Conservation (phyloP, 2,797 vertebrate species). For the Synaphobranchus kaupii region DNA sequence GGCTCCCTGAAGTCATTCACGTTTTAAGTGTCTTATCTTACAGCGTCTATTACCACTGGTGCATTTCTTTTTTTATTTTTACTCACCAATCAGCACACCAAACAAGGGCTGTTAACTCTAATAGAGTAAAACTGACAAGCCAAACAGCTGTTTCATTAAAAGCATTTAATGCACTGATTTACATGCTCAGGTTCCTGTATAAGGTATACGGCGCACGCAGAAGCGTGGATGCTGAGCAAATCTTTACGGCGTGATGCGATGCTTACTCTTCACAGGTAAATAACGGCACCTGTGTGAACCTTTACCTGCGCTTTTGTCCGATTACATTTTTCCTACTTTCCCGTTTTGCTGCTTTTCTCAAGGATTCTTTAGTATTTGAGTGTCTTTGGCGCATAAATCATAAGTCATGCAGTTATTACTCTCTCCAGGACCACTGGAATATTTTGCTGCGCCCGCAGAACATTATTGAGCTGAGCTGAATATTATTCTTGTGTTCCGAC, state of each 20-base stretch:
- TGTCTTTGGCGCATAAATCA: no score
- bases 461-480: background rate
- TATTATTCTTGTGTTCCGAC: no score
- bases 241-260: background rate
- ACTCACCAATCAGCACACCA: background rate
- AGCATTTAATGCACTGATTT: background rate
- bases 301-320: no score
- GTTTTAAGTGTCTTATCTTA: background rate
- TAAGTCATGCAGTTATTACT: constrained; percentile 5
- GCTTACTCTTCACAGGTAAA: no score
- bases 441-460: background rate
- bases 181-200: background rate
- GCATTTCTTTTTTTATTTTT: background rate
- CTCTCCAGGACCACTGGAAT: background rate
- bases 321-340: no score
- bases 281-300: no score
- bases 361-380: no score
- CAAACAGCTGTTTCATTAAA: background rate
- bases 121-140: background rate
- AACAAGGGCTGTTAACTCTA: background rate
- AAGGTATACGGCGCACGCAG: background rate
- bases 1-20: background rate
- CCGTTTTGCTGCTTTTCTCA: no score
- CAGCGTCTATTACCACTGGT: no score
- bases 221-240: background rate